These are phyloP conservation scores for Bos javanicus DNA, from an alignment of 2,113 vertebrate species.

Conservation along the genomic window DNA sequence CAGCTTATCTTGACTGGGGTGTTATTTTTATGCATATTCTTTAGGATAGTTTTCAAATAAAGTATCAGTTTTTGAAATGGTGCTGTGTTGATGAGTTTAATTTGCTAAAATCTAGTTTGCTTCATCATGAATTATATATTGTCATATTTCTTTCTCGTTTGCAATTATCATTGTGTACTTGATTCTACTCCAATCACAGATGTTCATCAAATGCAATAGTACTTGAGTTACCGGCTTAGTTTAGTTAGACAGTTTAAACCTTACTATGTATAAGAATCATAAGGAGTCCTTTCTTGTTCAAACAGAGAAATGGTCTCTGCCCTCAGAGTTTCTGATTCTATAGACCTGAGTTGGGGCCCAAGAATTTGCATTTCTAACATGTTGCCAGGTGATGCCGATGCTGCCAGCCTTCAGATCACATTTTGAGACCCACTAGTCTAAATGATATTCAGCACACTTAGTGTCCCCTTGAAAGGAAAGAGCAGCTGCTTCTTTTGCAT, in stretches of 20 bases:
- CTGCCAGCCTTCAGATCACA: neutral
- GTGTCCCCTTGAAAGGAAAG: neutral
- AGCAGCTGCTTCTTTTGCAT: neutral
- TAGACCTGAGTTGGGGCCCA: neutral
- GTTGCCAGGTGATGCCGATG: neutral
- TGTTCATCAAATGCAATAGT: neutral
- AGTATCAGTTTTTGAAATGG: neutral
- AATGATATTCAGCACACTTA: neutral
- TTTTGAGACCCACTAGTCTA: neutral
- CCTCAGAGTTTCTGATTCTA: neutral
- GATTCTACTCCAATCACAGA: neutral
- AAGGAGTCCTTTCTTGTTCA: neutral
- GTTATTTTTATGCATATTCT: neutral
- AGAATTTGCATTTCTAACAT: constrained; percentile 30
- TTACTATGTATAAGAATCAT: neutral
- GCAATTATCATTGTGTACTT: neutral
- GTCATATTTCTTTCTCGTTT: neutral
- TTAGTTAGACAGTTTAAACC: constrained; percentile 6
- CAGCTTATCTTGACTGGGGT: neutral
- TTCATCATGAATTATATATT: neutral
- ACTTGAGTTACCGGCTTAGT: neutral
- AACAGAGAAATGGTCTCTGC: neutral
- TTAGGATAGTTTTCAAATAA: neutral
- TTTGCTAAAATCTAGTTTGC: neutral
- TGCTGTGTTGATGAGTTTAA: neutral